A percentile compares a stretch with the other conserved stretches of the same genome.
Conservation (phyloP, 2,888 invertebrate genomes). For the Fissipunctia ypsillon region DNA sequence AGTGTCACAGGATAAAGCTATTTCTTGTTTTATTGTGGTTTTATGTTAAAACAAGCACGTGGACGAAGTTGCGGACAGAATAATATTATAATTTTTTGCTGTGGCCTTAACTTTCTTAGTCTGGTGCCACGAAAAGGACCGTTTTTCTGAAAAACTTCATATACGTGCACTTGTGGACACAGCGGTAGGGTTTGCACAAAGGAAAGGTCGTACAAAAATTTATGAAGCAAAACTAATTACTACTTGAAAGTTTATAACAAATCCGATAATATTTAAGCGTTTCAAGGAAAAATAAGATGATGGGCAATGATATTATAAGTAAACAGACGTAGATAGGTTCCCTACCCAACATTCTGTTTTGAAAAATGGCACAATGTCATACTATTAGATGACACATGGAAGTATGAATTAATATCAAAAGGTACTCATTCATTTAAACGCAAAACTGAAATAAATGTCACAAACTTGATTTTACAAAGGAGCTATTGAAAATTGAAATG, state of each 20-base stretch:
- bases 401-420: neutral
- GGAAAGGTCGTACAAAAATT: no score
- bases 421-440: neutral
- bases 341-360: no score
- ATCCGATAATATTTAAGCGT: neutral
- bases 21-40: neutral
- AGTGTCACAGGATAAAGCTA: neutral
- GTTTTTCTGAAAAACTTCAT: neutral
- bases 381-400: no score
- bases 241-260: neutral
- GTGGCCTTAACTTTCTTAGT: neutral
- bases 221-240: neutral
- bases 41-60: no score
- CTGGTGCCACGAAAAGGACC: neutral
- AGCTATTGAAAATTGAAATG: conserved; percentile 11
- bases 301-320: no score
- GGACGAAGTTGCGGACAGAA: no score
- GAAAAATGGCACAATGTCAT: no score
- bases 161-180: neutral
- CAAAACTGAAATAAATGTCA: conserved; percentile 11
- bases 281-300: neutral
- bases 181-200: neutral
- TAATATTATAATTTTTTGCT: neutral
- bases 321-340: no score
- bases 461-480: conserved; percentile 14